Conservation (phyloP, 2,888 invertebrate species). For the Dryadula phaetusa region DNA sequence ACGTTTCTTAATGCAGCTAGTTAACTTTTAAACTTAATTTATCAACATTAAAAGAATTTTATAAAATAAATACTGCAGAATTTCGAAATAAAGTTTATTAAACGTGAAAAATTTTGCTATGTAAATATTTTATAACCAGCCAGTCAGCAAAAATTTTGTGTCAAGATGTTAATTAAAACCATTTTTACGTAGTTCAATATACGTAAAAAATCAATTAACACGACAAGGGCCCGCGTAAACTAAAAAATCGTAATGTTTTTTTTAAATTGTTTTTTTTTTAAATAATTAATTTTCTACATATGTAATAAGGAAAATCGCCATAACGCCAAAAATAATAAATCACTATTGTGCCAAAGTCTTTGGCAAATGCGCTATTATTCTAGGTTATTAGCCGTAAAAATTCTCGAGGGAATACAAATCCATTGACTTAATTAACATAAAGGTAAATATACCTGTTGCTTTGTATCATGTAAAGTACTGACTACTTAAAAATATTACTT, state of each 20-base stretch:
- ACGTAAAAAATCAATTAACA: too few species aligned
- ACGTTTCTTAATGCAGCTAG: conserved; percentile 3
- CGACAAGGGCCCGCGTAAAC: too few species aligned
- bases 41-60: background rate
- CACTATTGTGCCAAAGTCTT: background rate
- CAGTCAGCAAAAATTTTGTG: background rate
- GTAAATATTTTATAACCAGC: too few species aligned
- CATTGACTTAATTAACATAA: conserved; percentile 34
- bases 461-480: background rate
- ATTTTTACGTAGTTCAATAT: too few species aligned
- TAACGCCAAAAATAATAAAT: conserved; percentile 3
- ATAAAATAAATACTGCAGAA: background rate
- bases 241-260: too few species aligned
- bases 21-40: background rate
- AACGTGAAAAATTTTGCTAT: too few species aligned
- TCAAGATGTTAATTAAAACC: background rate
- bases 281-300: too few species aligned
- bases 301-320: background rate
- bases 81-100: background rate
- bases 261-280: too few species aligned
- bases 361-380: conserved; percentile 25
- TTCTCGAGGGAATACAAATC: conserved; percentile 28
- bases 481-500: background rate
- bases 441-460: conserved; percentile 18
- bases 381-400: conserved; percentile 34